Evolutionary conservation across 1,140 invertebrate genomes (phyloP), one percentile per base, ranked within the genome.

Genomic region (Lasioglossum baleicum): DNA sequence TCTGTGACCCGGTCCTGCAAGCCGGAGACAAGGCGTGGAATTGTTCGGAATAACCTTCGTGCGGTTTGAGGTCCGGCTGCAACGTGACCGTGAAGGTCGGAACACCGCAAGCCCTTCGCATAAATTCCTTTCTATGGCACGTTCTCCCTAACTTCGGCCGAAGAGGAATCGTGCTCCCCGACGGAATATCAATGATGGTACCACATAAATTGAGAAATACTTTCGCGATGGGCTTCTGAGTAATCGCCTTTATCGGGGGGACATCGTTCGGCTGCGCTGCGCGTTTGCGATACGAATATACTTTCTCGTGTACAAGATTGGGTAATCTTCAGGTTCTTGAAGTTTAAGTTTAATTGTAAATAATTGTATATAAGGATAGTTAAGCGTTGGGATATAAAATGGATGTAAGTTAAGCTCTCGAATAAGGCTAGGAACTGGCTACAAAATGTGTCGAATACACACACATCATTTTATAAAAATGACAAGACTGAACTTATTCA

Each of bases 1-100:
- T 74, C 71, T 48, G 70, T 66, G 71, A 67, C 77, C 70, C 10
- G 77, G 53, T 67, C 63, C 53, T 48, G 31, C 22, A 13, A 80
- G 44, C 8, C 71, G 40, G 65, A 56, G 51, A 80, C 77, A 80
- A 80, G 53, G 53, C 60, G 61, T 77, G 80, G 75, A 81, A 81
- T 77, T 77, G 80, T 77, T 56, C 67, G 75, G 67, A 64, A 80
- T 79, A 72, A 66, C 76, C 64, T 80, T 82, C 48, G 76, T 82
- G 81, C 70, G 81, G 81, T 82, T 82, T 80, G 76, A 82, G 81
- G 76, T 79, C 76, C 69, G 75, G 76, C 56, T 82, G 81, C 81
- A 82, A 82, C 81, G 81, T 82, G 79, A 81, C 73, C 80, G 65
- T 82, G 82, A 83, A 83, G 82, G 82, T 83, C 80, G 82, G 60